phyloP scores from a whole-genome alignment of 2,113 vertebrate genomes.

The Limnothrissa miodon region DNA sequence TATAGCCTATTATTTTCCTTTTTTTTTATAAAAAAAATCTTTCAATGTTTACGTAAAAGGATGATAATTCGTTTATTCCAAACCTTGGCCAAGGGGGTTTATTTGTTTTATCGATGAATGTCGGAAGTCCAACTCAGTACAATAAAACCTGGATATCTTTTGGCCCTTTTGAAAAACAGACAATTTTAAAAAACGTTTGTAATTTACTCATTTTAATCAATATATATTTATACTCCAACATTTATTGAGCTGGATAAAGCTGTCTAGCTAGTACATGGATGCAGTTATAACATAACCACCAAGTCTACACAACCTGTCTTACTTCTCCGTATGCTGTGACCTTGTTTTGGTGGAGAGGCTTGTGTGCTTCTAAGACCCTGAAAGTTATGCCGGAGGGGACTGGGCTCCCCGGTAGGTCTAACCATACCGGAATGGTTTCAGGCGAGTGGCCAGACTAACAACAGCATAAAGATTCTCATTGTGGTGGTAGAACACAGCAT shows the following conservation, averaged over 20 bases:
- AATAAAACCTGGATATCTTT: too few relatives aligned
- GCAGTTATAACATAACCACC: not conserved
- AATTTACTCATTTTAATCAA: not conserved
- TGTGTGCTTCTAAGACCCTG: conserved; percentile 12
- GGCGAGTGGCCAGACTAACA: conserved; percentile 14
- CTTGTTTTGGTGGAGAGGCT: conserved; percentile 15
- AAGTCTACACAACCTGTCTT: not conserved
- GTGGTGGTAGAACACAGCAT: not conserved
- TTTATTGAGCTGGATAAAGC: not conserved
- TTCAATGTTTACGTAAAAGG: too few relatives aligned
- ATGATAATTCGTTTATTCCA: too few relatives aligned
- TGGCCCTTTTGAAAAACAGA: too few relatives aligned
- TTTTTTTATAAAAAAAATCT: too few relatives aligned
- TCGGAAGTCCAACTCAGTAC: not conserved
- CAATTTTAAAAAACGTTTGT: too few relatives aligned
- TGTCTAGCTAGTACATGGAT: not conserved
- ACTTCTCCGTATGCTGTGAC: conserved; percentile 15
- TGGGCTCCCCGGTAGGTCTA: not conserved
- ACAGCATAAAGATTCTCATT: not conserved
- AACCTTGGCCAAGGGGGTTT: too few relatives aligned
- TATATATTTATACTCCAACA: not conserved
- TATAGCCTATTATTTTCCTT: too few relatives aligned
- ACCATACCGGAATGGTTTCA: conserved; percentile 17
- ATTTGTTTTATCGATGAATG: not conserved
- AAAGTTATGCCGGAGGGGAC: conserved; percentile 10